phyloP scores from a whole-genome alignment of 2,888 invertebrate species.

The Drosophila kuntzei region DNA sequence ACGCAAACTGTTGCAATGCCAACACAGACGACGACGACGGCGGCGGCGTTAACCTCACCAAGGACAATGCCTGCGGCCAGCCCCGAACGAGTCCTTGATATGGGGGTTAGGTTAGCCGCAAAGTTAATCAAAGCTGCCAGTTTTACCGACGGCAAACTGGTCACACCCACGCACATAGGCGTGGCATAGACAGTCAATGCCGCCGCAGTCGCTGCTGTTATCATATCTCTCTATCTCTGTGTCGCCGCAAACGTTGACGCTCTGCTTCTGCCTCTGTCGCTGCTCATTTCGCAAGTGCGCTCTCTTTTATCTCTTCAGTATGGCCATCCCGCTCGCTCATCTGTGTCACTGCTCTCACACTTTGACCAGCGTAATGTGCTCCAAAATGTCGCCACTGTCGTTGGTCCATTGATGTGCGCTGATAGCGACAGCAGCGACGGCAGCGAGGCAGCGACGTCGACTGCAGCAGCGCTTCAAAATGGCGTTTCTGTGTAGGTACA shows the following conservation, averaged over 20 bases:
- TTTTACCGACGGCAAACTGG: slow-evolving; percentile 45
- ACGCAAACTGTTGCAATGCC: slow-evolving; percentile 61
- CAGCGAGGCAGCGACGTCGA: slow-evolving; percentile 27
- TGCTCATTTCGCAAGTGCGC: slow-evolving; percentile 68
- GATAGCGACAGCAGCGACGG: slow-evolving; percentile 58
- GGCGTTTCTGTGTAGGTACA: slow-evolving; percentile 51
- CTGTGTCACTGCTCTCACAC: slow-evolving; percentile 54
- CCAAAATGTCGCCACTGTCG: slow-evolving; percentile 80
- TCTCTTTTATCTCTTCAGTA: slow-evolving; percentile 65
- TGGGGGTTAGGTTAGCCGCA: slow-evolving; percentile 58
- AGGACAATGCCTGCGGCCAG: slow-evolving; percentile 70
- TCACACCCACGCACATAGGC: slow-evolving; percentile 49
- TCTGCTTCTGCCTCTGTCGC: slow-evolving; percentile 33
- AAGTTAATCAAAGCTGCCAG: slow-evolving; percentile 40
- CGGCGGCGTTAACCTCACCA: slow-evolving; percentile 51
- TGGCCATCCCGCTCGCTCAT: slow-evolving; percentile 64
- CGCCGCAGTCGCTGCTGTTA: slow-evolving; percentile 46
- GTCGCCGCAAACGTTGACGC: slow-evolving; percentile 63
- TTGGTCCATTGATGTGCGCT: slow-evolving; percentile 81
- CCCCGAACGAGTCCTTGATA: slow-evolving; percentile 68
- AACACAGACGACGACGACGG: slow-evolving; percentile 33
- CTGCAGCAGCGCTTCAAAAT: slow-evolving; percentile 54
- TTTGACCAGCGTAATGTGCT: slow-evolving; percentile 79
- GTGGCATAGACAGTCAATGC: slow-evolving; percentile 62
- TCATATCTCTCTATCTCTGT: slow-evolving; percentile 73